These are phyloP conservation scores for Collichthys lucidus DNA, from an alignment of 2,113 vertebrate species.

Conservation along the genomic window DNA sequence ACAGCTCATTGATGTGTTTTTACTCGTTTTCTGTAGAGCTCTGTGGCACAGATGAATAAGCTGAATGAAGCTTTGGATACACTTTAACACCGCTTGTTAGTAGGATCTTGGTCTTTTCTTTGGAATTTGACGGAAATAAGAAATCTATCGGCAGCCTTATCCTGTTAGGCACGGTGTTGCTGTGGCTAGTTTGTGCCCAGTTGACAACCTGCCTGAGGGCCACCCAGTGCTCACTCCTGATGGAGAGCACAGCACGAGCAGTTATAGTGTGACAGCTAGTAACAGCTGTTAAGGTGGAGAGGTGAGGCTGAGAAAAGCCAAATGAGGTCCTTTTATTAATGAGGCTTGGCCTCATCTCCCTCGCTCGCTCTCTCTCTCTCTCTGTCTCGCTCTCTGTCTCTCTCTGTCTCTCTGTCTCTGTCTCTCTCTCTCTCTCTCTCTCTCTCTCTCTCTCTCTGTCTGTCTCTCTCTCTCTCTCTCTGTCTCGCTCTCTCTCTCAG, in stretches of 20 bases:
- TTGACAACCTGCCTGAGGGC: conserved; percentile 40
- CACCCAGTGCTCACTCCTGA: conserved; percentile 24
- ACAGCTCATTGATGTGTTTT: conserved; percentile 4
- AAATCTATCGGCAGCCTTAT: neutral
- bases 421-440: conserved; percentile 33
- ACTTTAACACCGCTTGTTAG: neutral
- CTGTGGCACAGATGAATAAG: neutral
- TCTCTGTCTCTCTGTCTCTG: conserved; percentile 32
- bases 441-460: conserved; percentile 40
- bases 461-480: conserved; percentile 33
- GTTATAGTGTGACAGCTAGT: conserved; percentile 49
- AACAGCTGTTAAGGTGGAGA: conserved; percentile 77
- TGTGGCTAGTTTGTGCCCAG: conserved; percentile 25
- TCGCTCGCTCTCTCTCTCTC: conserved; percentile 41
- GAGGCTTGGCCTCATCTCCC: conserved; percentile 51
- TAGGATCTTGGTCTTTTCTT: conserved; percentile 12
- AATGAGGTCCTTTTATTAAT: conserved; percentile 77
- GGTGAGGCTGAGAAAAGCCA: conserved; percentile 70
- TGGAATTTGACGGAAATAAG: conserved; percentile 14
- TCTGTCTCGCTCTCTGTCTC: conserved; percentile 25
- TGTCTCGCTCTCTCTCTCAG: conserved; percentile 43
- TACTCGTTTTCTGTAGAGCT: neutral
- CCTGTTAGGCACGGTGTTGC: conserved; percentile 1
- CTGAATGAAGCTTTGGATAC: neutral
- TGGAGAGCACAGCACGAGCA: conserved; percentile 24